Evolutionary conservation across 2,888 invertebrate genomes (phyloP).

Genomic region (Tinea trinotella): DNA sequence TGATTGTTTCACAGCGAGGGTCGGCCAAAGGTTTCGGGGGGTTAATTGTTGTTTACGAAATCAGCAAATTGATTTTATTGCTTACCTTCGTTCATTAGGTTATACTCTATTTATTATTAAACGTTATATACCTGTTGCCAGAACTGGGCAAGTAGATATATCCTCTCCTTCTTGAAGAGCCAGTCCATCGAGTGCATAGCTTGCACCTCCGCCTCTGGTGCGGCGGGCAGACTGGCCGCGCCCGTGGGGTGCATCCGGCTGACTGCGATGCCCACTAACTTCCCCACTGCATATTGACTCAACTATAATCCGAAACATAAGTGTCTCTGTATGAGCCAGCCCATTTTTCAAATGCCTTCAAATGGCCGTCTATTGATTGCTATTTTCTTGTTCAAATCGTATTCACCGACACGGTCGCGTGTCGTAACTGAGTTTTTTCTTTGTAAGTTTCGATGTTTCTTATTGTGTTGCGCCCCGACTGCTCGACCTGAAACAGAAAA

Average conservation of each 20-base stretch:
- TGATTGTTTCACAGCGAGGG: constrained; percentile 21
- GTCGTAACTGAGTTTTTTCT: constrained; percentile 34
- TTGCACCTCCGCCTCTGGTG: constrained; percentile 91
- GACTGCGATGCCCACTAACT: constrained; percentile 42
- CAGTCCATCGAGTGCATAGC: constrained; percentile 97
- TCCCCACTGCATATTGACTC: constrained; percentile 48
- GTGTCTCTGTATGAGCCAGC: not conserved
- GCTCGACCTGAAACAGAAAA: constrained; percentile 58
- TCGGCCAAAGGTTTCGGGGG: constrained; percentile 18
- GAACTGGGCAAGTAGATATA: constrained; percentile 94
- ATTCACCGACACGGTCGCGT: constrained; percentile 23
- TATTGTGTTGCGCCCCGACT: constrained; percentile 39
- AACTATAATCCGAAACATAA: not conserved
- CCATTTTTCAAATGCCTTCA: not conserved
- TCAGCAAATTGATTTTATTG: constrained; percentile 20
- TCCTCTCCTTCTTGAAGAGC: constrained; percentile 96
- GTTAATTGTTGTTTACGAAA: constrained; percentile 19
- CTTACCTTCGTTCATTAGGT: not conserved
- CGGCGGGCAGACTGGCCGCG: constrained; percentile 81
- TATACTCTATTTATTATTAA: too few species aligned
- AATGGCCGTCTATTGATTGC: not conserved
- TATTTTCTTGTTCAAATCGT: constrained; percentile 5
- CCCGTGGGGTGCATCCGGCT: constrained; percentile 83
- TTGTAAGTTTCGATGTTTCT: constrained; percentile 36
- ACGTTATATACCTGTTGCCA: constrained; percentile 87